phyloP scores from a whole-genome alignment of 2,888 invertebrate genomes.

The Acronicta leporina region DNA sequence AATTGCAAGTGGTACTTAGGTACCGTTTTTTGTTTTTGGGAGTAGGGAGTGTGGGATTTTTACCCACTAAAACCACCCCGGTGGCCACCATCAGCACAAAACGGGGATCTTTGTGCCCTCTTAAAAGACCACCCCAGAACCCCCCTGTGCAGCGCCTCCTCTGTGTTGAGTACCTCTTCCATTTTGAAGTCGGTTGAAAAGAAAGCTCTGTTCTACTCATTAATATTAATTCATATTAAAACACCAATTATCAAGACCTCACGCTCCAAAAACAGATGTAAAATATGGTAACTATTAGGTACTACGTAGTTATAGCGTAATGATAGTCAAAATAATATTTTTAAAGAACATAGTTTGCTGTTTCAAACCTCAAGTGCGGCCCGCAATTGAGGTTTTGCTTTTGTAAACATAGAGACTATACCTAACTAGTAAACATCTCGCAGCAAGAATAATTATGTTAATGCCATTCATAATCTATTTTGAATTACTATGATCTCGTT shows the following conservation, averaged over 20 bases:
- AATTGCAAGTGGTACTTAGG: too few relatives aligned
- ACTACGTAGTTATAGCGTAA: slow-evolving; percentile 18
- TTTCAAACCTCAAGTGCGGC: slow-evolving; percentile 29
- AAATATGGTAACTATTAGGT: not conserved
- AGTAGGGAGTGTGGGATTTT: too few relatives aligned
- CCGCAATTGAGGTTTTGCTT: slow-evolving; percentile 38
- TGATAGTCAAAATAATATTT: slow-evolving; percentile 49
- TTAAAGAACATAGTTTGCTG: slow-evolving; percentile 41
- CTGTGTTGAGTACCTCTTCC: too few relatives aligned
- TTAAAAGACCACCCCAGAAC: too few relatives aligned
- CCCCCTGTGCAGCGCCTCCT: too few relatives aligned
- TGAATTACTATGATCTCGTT: slow-evolving; percentile 35
- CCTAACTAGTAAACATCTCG: slow-evolving; percentile 3
- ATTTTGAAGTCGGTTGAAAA: too few relatives aligned
- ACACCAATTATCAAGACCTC: slow-evolving; percentile 48
- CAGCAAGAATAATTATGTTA: slow-evolving; percentile 34
- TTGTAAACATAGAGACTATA: slow-evolving; percentile 32
- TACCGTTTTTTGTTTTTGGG: too few relatives aligned
- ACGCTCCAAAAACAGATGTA: slow-evolving; percentile 37
- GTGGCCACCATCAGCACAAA: too few relatives aligned
- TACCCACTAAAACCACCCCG: too few relatives aligned
- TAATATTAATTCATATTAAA: not conserved
- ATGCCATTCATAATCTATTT: slow-evolving; percentile 46
- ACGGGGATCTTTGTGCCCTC: too few relatives aligned
- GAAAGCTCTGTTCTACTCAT: not conserved